These are phyloP conservation scores for Armadillidium nasatum DNA, from an alignment of 1,140 invertebrate species.

Conservation along the genomic window DNA sequence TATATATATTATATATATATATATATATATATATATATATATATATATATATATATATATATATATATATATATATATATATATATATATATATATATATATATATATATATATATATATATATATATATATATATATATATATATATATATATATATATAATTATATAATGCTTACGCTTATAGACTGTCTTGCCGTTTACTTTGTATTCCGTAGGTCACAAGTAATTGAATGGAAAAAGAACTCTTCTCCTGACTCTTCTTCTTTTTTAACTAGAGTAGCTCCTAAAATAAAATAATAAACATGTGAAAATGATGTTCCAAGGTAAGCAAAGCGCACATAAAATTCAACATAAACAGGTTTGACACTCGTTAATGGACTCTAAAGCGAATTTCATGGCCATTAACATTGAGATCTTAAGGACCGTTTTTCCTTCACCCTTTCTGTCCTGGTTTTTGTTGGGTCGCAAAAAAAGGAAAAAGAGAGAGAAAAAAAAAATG, in stretches of 20 bases:
- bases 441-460: conserved; percentile 10
- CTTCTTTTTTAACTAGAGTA: conserved; percentile 6
- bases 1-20: background rate
- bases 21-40: background rate
- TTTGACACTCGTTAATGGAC: conserved; percentile 4
- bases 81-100: too few relatives aligned
- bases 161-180: too few relatives aligned
- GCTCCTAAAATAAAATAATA: conserved; percentile 12
- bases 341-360: conserved; percentile 13
- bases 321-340: conserved; percentile 11
- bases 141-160: too few relatives aligned
- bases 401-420: conserved; percentile 3
- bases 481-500: background rate
- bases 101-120: too few relatives aligned
- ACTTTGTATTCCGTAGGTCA: background rate
- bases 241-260: background rate
- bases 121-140: too few relatives aligned
- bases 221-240: background rate
- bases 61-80: too few relatives aligned
- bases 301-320: conserved; percentile 13
- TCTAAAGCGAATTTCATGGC: conserved; percentile 9
- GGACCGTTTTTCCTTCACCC: conserved; percentile 1
- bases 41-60: too few relatives aligned
- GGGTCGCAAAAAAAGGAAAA: background rate
- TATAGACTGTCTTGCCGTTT: background rate